phyloP scores from a whole-genome alignment of 2,888 invertebrate species.

The Caenorhabditis sulstoni region DNA sequence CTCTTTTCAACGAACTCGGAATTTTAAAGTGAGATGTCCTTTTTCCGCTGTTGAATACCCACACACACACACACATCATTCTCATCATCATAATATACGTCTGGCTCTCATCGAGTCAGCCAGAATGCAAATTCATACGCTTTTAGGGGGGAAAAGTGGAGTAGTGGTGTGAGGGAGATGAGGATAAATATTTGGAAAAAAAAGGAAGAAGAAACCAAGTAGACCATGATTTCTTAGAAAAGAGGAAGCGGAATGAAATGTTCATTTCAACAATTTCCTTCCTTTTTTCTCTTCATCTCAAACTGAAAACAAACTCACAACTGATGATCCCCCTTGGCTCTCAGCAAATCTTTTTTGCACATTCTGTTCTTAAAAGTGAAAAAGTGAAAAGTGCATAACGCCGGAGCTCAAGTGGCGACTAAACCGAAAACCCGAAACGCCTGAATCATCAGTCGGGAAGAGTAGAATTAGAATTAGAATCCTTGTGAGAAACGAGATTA shows the following conservation, averaged over 20 bases:
- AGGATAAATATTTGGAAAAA: background rate
- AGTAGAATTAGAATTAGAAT: background rate
- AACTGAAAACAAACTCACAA: too few species aligned
- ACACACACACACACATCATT: background rate
- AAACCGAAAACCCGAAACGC: background rate
- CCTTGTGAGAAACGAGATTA: slow-evolving; percentile 18
- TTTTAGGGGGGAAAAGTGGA: background rate
- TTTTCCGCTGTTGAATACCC: background rate
- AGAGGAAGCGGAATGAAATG: too few species aligned
- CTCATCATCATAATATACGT: slow-evolving; percentile 1
- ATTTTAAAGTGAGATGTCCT: slow-evolving; percentile 12
- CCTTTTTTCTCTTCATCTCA: too few species aligned
- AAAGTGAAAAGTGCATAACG: too few species aligned
- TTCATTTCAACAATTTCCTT: too few species aligned
- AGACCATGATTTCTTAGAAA: too few species aligned
- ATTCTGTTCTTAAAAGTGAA: too few species aligned
- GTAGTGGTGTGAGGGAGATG: background rate
- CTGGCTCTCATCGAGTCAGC: background rate
- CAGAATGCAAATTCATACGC: background rate
- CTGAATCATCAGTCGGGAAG: background rate
- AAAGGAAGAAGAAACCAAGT: too few species aligned
- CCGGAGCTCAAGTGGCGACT: background rate
- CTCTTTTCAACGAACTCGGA: background rate
- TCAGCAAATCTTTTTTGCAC: too few species aligned
- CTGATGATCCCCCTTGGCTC: too few species aligned